Evolutionary conservation across 2,113 vertebrate species (phyloP).

Genomic region (Melospiza georgiana): DNA sequence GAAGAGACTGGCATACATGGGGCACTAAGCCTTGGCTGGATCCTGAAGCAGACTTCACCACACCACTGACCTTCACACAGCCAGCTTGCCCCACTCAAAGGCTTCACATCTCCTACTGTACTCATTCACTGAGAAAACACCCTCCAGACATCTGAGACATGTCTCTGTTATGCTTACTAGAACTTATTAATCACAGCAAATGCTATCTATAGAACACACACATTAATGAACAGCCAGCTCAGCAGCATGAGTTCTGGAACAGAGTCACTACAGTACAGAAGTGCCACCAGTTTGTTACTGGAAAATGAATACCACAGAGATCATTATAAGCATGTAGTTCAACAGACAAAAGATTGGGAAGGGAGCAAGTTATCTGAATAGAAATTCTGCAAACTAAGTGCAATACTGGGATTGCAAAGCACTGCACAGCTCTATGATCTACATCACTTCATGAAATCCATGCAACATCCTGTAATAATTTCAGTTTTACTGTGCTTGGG

Average conservation of each 20-base stretch:
- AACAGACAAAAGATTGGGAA: background rate
- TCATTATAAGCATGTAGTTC: background rate
- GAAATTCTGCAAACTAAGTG: background rate
- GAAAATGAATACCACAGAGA: background rate
- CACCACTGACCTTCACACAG: background rate
- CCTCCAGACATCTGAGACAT: background rate
- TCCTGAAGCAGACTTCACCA: background rate
- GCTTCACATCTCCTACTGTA: background rate
- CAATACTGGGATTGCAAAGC: background rate
- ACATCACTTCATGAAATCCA: background rate
- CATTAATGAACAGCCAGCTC: conserved; percentile 23
- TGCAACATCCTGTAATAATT: background rate
- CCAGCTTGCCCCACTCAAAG: background rate
- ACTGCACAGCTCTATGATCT: background rate
- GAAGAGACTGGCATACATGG: background rate
- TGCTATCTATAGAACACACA: conserved; percentile 10
- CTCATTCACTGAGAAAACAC: background rate
- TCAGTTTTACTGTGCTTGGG: background rate
- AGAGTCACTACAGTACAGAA: background rate
- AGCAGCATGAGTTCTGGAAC: conserved; percentile 18
- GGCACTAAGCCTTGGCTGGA: background rate
- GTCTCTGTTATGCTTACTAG: background rate
- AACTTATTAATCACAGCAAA: conserved; percentile 14
- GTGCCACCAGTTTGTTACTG: background rate
- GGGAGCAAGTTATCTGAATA: background rate